A percentile compares a stretch with the other conserved stretches of the same genome.
These are phyloP conservation scores for Lycophotia porphyrea DNA, from an alignment of 2,888 invertebrate genomes.

Conservation along the genomic window DNA sequence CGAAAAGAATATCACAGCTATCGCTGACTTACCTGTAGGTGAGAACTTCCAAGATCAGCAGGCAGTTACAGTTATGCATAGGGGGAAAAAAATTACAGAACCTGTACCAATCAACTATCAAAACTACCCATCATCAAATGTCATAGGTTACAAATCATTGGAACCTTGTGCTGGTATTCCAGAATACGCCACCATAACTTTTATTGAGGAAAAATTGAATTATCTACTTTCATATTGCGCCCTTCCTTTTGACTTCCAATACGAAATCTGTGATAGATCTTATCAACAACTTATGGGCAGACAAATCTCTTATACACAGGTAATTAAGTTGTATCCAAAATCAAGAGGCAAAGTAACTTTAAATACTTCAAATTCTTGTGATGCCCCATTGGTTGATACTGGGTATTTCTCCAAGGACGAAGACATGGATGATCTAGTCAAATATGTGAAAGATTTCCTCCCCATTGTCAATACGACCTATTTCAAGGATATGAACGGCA, in stretches of 20 bases:
- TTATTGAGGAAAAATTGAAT: slow-evolving; percentile 3
- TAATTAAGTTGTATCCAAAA: slow-evolving; percentile 65
- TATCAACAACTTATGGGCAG: slow-evolving; percentile 8
- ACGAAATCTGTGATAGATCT: slow-evolving; percentile 8
- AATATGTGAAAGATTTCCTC: slow-evolving; percentile 68
- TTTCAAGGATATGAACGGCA: slow-evolving; percentile 66
- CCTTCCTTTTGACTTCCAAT: slow-evolving; percentile 6
- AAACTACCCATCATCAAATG: slow-evolving; percentile 4
- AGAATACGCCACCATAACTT: slow-evolving; percentile 15
- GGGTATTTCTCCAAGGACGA: slow-evolving; percentile 61
- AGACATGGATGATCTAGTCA: slow-evolving; percentile 68
- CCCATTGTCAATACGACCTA: slow-evolving; percentile 68
- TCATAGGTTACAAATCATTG: slow-evolving; percentile 25
- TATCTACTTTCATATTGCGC: slow-evolving; percentile 12
- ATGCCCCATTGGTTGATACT: slow-evolving; percentile 66
- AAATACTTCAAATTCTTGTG: slow-evolving; percentile 63
- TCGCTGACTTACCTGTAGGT: slow-evolving; percentile 80
- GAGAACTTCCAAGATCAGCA: slow-evolving; percentile 65
- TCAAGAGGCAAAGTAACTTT: slow-evolving; percentile 68
- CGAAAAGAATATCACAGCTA: slow-evolving; percentile 70
- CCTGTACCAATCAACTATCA: slow-evolving; percentile 15
- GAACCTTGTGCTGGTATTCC: slow-evolving; percentile 20
- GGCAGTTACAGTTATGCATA: slow-evolving; percentile 20
- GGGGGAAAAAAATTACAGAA: neutral
- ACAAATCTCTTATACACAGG: slow-evolving; percentile 11